Evolutionary conservation across 2,113 vertebrate species (phyloP).

Genomic region (Platanista minor): DNA sequence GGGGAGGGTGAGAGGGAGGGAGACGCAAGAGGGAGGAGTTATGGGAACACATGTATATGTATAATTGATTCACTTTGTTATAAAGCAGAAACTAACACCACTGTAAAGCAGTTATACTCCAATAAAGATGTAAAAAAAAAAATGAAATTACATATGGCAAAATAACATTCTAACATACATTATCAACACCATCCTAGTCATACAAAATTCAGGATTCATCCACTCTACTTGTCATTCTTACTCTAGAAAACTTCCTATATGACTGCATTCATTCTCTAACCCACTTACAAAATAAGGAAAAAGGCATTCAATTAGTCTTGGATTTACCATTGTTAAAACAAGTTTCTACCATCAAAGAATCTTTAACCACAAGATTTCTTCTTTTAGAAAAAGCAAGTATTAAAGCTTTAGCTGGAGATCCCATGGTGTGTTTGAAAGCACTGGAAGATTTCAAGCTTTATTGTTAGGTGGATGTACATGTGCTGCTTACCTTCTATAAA

Average conservation of each 20-base stretch:
- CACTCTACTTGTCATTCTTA: neutral
- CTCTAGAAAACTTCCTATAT: neutral
- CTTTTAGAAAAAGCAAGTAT: constrained; percentile 19
- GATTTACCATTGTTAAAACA: neutral
- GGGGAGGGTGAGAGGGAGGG: too few species aligned
- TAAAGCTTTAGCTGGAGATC: neutral
- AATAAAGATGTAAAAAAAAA: too few species aligned
- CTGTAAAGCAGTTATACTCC: too few species aligned
- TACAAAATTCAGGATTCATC: neutral
- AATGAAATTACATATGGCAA: neutral
- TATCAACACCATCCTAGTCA: neutral
- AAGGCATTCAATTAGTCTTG: neutral
- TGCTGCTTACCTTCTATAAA: neutral
- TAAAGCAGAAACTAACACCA: too few species aligned
- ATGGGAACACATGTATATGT: too few species aligned
- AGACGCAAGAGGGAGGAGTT: too few species aligned
- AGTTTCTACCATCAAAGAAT: neutral
- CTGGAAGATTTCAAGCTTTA: neutral
- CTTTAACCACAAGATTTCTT: neutral
- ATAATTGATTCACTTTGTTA: too few species aligned
- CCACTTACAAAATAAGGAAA: neutral
- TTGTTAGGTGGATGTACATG: neutral
- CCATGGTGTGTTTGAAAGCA: neutral
- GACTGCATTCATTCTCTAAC: neutral
- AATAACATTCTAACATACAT: neutral